Evolutionary conservation across 2,113 vertebrate genomes (phyloP).

Genomic region (Dicerorhinus sumatrensis): DNA sequence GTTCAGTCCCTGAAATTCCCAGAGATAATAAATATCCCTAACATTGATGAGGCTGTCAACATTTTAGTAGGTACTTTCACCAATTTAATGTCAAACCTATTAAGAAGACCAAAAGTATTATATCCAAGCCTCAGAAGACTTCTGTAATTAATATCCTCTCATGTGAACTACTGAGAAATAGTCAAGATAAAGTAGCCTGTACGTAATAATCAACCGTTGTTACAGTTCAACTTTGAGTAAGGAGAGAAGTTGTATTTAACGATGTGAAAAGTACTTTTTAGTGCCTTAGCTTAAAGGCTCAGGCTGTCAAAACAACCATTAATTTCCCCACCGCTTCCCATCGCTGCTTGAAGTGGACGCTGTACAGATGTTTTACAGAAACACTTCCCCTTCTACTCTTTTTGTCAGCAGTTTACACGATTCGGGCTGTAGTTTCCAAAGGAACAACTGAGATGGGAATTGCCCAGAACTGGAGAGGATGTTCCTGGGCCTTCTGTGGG

Average conservation of each 20-base stretch:
- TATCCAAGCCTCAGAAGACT: neutral
- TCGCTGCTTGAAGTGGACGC: neutral
- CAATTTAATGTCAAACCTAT: slow-evolving; percentile 18
- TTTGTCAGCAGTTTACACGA: neutral
- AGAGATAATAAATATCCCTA: neutral
- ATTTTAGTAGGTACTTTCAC: neutral
- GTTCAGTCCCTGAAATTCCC: neutral
- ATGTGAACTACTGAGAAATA: slow-evolving; percentile 5
- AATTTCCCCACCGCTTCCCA: neutral
- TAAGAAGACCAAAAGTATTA: neutral
- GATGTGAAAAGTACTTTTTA: slow-evolving; percentile 58
- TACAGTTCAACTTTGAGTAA: slow-evolving; percentile 4
- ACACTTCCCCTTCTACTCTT: slow-evolving; percentile 4
- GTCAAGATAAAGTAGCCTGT: neutral
- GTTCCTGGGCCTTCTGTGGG: neutral
- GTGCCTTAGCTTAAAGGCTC: slow-evolving; percentile 34
- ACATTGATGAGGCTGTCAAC: neutral
- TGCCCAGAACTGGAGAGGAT: neutral
- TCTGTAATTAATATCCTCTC: neutral
- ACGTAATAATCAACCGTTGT: slow-evolving; percentile 51
- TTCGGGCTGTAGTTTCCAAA: neutral
- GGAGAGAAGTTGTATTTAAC: slow-evolving; percentile 51
- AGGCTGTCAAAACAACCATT: slow-evolving; percentile 59
- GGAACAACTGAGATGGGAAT: neutral
- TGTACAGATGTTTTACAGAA: slow-evolving; percentile 57